These are phyloP conservation scores for Corythucha ciliata DNA, from an alignment of 2,888 invertebrate species.

Conservation along the genomic window DNA sequence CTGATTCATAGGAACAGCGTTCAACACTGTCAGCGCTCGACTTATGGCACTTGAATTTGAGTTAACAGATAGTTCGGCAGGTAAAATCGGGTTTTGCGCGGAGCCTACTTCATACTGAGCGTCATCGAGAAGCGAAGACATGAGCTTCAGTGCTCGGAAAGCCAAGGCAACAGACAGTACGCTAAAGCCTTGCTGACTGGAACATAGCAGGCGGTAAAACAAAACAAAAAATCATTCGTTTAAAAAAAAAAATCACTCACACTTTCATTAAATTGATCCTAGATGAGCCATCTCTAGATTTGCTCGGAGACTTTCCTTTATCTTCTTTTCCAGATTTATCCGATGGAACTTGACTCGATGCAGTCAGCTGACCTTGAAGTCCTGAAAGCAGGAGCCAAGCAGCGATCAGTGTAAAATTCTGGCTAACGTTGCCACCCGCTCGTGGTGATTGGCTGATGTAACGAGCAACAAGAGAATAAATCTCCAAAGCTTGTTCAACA, in stretches of 20 bases:
- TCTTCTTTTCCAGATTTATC: slow-evolving; percentile 45
- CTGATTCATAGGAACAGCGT: slow-evolving; percentile 65
- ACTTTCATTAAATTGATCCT: slow-evolving; percentile 62
- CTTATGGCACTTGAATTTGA: slow-evolving; percentile 58
- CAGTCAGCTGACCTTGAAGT: slow-evolving; percentile 68
- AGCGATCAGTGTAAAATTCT: slow-evolving; percentile 81
- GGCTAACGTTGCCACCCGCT: slow-evolving; percentile 77
- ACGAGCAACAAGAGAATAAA: slow-evolving; percentile 70
- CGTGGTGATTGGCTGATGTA: slow-evolving; percentile 76
- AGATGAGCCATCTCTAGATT: slow-evolving; percentile 48
- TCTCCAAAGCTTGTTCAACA: slow-evolving; percentile 79
- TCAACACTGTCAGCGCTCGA: slow-evolving; percentile 59
- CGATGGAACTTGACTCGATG: slow-evolving; percentile 46
- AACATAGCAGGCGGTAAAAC: not conserved
- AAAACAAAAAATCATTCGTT: not conserved
- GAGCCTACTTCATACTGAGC: slow-evolving; percentile 57
- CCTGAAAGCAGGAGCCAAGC: slow-evolving; percentile 82
- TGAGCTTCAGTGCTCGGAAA: slow-evolving; percentile 68
- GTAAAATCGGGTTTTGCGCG: slow-evolving; percentile 41
- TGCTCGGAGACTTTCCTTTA: slow-evolving; percentile 51
- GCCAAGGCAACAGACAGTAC: slow-evolving; percentile 84
- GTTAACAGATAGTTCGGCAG: slow-evolving; percentile 53
- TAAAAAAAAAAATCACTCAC: slow-evolving; percentile 40
- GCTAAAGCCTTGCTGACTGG: slow-evolving; percentile 75
- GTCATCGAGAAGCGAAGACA: slow-evolving; percentile 64